These are phyloP conservation scores for Drosophila parvula DNA, from an alignment of 1,140 invertebrate species.

Conservation along the genomic window DNA sequence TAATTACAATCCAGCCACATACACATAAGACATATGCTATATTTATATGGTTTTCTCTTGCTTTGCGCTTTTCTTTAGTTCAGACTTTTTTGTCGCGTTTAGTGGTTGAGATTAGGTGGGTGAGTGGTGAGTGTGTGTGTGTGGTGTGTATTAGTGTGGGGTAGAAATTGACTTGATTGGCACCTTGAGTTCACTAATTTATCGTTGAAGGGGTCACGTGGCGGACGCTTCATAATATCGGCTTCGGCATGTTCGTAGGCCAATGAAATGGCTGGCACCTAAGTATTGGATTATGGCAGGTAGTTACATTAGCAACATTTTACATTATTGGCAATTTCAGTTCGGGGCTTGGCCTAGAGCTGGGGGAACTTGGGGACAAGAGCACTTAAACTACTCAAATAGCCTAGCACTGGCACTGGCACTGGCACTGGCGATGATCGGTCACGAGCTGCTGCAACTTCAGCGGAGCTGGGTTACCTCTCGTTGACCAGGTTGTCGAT, in stretches of 20 bases:
- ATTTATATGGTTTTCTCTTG: conserved; percentile 60
- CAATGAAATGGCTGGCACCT: conserved; percentile 99
- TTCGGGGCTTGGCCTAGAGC: conserved; percentile 25
- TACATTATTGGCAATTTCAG: conserved; percentile 43
- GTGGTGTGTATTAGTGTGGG: conserved; percentile 43
- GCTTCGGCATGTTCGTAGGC: conserved; percentile 99
- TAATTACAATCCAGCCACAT: conserved; percentile 81
- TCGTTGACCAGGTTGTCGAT: conserved; percentile 99
- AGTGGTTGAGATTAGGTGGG: conserved; percentile 57
- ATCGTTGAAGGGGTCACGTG: conserved; percentile 97
- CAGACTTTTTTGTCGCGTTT: conserved; percentile 51
- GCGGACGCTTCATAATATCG: conserved; percentile 99
- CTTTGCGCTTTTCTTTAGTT: conserved; percentile 50
- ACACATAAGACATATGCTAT: conserved; percentile 75
- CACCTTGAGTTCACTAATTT: conserved; percentile 99
- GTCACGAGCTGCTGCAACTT: conserved; percentile 1
- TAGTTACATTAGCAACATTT: conserved; percentile 76
- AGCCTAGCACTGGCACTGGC: conserved; percentile 29
- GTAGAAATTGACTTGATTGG: conserved; percentile 84
- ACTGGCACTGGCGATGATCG: conserved; percentile 12
- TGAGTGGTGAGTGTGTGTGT: conserved; percentile 31
- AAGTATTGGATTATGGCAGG: conserved; percentile 81
- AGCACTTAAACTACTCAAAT: conserved; percentile 53
- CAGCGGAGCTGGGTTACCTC: conserved; percentile 87
- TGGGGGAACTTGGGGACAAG: conserved; percentile 13